These are phyloP conservation scores for Streblospio benedicti DNA, from an alignment of 1,140 invertebrate species.

Conservation along the genomic window DNA sequence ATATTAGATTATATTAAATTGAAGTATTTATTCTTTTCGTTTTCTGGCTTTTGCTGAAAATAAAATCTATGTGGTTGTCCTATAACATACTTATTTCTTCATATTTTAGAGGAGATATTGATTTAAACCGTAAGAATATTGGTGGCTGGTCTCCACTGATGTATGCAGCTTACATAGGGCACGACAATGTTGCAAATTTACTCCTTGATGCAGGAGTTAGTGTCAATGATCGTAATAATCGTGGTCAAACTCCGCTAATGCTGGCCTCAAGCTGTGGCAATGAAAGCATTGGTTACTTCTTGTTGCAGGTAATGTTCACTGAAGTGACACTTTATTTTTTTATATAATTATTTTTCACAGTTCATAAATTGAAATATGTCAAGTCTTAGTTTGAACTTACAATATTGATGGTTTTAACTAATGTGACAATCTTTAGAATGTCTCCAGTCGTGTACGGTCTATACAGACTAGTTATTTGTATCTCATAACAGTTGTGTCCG, in stretches of 20 bases:
- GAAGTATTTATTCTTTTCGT: neutral
- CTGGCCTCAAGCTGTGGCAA: slow-evolving; percentile 50
- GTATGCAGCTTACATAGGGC: slow-evolving; percentile 52
- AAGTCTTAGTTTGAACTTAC: too few species aligned
- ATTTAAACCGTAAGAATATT: slow-evolving; percentile 39
- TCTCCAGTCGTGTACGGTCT: too few species aligned
- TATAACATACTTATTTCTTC: too few species aligned
- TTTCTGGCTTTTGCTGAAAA: too few species aligned
- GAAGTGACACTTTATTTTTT: neutral
- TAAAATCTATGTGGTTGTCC: neutral
- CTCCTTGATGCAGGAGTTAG: slow-evolving; percentile 45
- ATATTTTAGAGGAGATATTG: slow-evolving; percentile 25
- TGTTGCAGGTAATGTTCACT: slow-evolving; percentile 29
- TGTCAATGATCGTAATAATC: slow-evolving; percentile 44
- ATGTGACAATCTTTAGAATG: too few species aligned
- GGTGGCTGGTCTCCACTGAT: slow-evolving; percentile 52
- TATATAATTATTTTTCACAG: neutral
- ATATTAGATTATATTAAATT: neutral
- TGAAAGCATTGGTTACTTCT: slow-evolving; percentile 39
- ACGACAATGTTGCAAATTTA: slow-evolving; percentile 46
- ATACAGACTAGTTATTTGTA: too few species aligned
- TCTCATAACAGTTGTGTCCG: too few species aligned
- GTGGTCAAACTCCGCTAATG: slow-evolving; percentile 50
- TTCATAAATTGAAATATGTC: too few species aligned
- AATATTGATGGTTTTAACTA: too few species aligned